phyloP scores from a whole-genome alignment of 2,797 vertebrate species.

The Capromys pilorides region DNA sequence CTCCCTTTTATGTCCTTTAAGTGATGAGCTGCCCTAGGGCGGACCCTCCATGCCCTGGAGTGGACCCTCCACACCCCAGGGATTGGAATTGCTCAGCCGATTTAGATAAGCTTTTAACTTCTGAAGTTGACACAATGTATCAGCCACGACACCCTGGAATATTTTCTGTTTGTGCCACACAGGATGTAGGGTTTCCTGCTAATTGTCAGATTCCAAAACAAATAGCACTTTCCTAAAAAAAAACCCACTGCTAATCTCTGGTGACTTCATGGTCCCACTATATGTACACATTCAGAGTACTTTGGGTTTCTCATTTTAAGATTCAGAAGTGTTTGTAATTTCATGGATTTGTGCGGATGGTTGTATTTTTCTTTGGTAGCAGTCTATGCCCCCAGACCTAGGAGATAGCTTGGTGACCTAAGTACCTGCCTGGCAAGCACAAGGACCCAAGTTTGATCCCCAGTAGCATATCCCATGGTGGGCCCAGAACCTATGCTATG shows the following conservation, averaged over 20 bases:
- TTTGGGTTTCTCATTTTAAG: not conserved
- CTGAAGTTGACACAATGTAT: too few species aligned
- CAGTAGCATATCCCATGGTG: too few species aligned
- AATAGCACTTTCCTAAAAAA: not conserved
- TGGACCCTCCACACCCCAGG: too few species aligned
- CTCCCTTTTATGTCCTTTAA: too few species aligned
- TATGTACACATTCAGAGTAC: not conserved
- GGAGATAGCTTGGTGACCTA: too few species aligned
- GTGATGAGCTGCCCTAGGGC: too few species aligned
- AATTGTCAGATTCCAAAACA: not conserved
- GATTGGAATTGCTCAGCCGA: too few species aligned
- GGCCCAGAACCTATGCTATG: too few species aligned
- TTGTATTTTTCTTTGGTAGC: not conserved
- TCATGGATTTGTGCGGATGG: not conserved
- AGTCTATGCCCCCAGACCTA: not conserved
- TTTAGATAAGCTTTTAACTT: too few species aligned
- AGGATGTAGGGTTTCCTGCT: not conserved
- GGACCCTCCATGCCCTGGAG: too few species aligned
- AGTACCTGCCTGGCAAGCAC: too few species aligned
- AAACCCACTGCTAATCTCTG: not conserved
- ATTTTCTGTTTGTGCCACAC: not conserved
- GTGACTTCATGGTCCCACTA: not conserved
- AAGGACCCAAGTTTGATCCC: too few species aligned
- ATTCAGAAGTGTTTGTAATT: not conserved
- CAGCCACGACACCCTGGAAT: not conserved